Evolutionary conservation across 1,140 invertebrate genomes (phyloP).

Genomic region (Leptopilina clavipes): DNA sequence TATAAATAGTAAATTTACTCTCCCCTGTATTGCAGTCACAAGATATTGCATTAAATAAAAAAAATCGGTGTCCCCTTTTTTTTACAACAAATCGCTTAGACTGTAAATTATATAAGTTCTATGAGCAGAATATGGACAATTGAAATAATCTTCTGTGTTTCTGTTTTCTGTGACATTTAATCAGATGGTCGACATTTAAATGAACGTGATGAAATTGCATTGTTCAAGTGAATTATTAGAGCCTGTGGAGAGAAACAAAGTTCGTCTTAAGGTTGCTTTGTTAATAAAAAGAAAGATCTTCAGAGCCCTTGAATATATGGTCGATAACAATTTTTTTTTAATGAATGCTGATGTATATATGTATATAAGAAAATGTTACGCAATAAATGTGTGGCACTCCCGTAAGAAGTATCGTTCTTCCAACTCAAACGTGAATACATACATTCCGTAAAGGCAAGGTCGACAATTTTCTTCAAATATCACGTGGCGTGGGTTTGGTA

Average conservation of each 20-base stretch:
- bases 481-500: conserved; percentile 17
- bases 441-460: not conserved
- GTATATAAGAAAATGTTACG: not conserved
- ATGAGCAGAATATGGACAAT: not conserved
- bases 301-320: not conserved
- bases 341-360: not conserved
- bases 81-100: not conserved
- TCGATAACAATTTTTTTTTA: not conserved
- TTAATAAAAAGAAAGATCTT: not conserved
- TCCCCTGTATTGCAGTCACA: too few species aligned
- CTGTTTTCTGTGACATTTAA: conserved; percentile 3
- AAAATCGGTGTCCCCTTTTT: too few species aligned
- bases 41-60: too few species aligned
- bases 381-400: not conserved
- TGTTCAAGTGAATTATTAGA: conserved; percentile 16
- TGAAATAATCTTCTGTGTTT: not conserved
- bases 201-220: conserved; percentile 15
- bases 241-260: not conserved
- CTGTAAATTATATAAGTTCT: not conserved
- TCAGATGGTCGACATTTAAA: conserved; percentile 9
- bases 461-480: conserved; percentile 12
- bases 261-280: not conserved
- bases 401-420: not conserved
- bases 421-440: not conserved
- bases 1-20: too few species aligned